Evolutionary conservation across 2,888 invertebrate genomes (phyloP), one percentile per base, ranked within the genome.

Genomic region (Andrena haemorrhoa): DNA sequence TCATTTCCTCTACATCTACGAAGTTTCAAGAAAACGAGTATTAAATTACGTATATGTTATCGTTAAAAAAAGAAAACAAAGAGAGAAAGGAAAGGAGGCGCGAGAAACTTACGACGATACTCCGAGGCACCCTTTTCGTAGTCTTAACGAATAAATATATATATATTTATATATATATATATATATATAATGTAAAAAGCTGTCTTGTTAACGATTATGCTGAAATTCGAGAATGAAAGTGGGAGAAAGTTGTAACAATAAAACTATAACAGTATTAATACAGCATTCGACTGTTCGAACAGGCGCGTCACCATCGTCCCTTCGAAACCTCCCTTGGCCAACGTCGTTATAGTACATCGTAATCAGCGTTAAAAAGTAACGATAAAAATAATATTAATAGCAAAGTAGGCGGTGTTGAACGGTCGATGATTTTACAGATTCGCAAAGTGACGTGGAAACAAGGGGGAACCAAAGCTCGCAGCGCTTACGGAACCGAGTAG

Each of bases 401-500:
- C 35, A 71, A 58, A 58, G 53, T 60, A 75, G 35, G 47, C 49
- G 41, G 31, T 56, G 49, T 75, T 35, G 16, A 82, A 75, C 74
- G 47, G 20, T 26, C 29, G 16, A 41, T 51, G 71, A 58, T 76
- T 49, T 70, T 64, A 33, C 61, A 76, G 64, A 23, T 65, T 23
- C 60, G 31, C 33, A 23, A 71, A 85, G 79, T 85, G 85, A 86
- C 82, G 76, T 82, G 77, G 79, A 85, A 86, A 83, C 80, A 86
- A 87, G 76, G 83, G 71, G 69, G 56, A 87, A 82, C 61, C 20
- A 69, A 75, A 79, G 47, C 69, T 79, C 58, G 70, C 60, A 23
- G 7, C 31, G 23, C 4, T 68, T 26, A 68, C 35, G 26, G 65
- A 75, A 74, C 26, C 58, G 53, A 35, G 20, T 16, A 10, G 29